Conservation (phyloP, 2,888 invertebrate species). For the Leptura quadrifasciata region DNA sequence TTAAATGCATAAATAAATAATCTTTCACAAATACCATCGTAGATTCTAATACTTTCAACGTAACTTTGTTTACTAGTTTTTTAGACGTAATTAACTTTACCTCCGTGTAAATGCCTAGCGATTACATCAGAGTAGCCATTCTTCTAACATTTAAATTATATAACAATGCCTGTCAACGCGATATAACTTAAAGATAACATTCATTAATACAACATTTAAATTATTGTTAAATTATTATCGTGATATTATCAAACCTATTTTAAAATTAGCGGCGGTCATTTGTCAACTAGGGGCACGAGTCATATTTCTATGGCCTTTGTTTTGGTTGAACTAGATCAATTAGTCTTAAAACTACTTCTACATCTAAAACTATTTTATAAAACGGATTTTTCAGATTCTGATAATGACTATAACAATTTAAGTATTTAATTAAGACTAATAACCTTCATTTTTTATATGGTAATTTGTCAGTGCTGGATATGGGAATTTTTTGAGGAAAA, state of each 20-base stretch:
- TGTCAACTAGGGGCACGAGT: neutral
- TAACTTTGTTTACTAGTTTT: neutral
- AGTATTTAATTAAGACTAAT: neutral
- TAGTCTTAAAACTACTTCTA: neutral
- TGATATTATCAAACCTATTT: neutral
- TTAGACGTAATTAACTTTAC: neutral
- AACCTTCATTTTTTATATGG: neutral
- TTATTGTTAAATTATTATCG: neutral
- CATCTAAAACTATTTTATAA: neutral
- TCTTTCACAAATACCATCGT: neutral
- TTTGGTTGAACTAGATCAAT: neutral
- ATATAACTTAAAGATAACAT: neutral
- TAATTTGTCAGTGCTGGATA: neutral
- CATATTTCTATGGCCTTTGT: neutral
- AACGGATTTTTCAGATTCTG: neutral
- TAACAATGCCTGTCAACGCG: neutral
- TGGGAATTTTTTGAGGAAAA: no score
- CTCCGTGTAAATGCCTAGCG: neutral
- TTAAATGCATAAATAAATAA: neutral
- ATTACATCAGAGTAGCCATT: constrained; percentile 2
- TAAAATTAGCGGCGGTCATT: neutral
- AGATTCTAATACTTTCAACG: neutral
- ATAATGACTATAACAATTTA: neutral
- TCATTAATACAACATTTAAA: constrained; percentile 4
- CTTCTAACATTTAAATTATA: neutral